Conservation (phyloP, 2,113 vertebrate genomes). For the Lipophrys pholis region DNA sequence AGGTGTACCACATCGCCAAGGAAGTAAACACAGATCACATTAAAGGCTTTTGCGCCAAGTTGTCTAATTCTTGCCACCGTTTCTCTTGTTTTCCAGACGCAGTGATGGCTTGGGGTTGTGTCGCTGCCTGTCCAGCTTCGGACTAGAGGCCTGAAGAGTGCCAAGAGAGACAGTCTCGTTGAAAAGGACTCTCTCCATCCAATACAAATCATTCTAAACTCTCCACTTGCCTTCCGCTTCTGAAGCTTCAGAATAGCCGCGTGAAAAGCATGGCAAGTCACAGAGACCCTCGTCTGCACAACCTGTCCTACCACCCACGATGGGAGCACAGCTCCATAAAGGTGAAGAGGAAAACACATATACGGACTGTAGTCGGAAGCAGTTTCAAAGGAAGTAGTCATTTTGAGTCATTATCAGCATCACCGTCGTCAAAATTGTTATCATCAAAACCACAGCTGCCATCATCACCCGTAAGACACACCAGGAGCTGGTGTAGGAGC, state of each 20-base stretch:
- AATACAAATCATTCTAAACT: slow-evolving; percentile 16
- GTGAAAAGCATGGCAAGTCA: slow-evolving; percentile 70
- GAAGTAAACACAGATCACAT: not conserved
- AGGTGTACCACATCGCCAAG: not conserved
- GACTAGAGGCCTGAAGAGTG: slow-evolving; percentile 62
- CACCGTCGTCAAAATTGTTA: slow-evolving; percentile 19
- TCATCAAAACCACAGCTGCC: slow-evolving; percentile 60
- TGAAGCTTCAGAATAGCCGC: slow-evolving; percentile 31
- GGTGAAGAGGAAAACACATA: slow-evolving; percentile 47
- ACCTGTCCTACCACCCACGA: slow-evolving; percentile 85
- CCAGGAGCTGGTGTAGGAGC: slow-evolving; percentile 42
- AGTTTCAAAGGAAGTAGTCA: slow-evolving; percentile 37
- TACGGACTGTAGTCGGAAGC: slow-evolving; percentile 31
- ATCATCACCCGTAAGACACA: slow-evolving; percentile 36
- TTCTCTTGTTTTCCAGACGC: slow-evolving; percentile 29
- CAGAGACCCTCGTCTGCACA: slow-evolving; percentile 77
- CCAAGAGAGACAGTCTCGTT: slow-evolving; percentile 51
- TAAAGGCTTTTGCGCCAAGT: not conserved
- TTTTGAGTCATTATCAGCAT: slow-evolving; percentile 34
- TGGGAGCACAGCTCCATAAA: slow-evolving; percentile 68
- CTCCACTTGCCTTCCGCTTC: slow-evolving; percentile 28
- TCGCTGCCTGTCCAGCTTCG: slow-evolving; percentile 56
- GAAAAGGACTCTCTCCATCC: slow-evolving; percentile 25
- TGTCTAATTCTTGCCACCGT: slow-evolving; percentile 19
- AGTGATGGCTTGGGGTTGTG: slow-evolving; percentile 74